Conservation (phyloP, 92 coral and sea anemone genomes). For the Galaxea fascicularis region DNA sequence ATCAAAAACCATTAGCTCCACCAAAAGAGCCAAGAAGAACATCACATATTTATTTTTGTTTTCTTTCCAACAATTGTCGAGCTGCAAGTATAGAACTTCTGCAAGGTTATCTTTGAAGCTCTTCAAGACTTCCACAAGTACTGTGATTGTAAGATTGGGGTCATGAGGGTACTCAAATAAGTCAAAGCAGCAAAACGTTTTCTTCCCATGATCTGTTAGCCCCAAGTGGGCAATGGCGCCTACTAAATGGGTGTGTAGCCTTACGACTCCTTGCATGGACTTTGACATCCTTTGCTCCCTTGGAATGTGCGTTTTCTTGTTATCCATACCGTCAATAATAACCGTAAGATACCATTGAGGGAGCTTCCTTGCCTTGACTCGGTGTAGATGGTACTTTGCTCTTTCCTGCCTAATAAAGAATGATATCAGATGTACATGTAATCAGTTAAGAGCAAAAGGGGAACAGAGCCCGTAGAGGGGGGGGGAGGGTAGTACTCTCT, state of each 20-base stretch:
- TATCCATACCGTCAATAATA: conserved; percentile 55
- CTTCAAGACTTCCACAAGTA: conserved; percentile 15
- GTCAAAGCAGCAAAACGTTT: conserved; percentile 29
- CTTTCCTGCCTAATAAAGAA: conserved; percentile 19
- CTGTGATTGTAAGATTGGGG: conserved; percentile 29
- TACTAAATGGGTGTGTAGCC: conserved; percentile 40
- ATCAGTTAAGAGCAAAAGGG: background rate
- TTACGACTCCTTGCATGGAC: background rate
- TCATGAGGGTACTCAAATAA: conserved; percentile 44
- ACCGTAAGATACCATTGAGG: conserved; percentile 51
- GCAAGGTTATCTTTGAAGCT: conserved; percentile 13
- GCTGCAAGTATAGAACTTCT: conserved; percentile 14
- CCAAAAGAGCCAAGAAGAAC: conserved; percentile 25
- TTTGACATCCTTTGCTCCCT: conserved; percentile 27
- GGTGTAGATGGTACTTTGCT: conserved; percentile 46
- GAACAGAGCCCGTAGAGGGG: too few species aligned
- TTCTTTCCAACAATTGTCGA: conserved; percentile 39
- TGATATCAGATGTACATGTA: background rate
- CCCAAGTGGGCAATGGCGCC: conserved; percentile 53
- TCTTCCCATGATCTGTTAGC: conserved; percentile 39
- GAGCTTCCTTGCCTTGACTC: conserved; percentile 43
- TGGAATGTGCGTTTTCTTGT: conserved; percentile 48
- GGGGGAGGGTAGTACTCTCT: too few species aligned
- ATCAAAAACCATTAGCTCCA: conserved; percentile 21
- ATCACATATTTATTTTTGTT: conserved; percentile 44